A percentile compares a stretch with the other conserved stretches of the same genome.
Evolutionary conservation across 2,113 vertebrate species (phyloP).

Genomic region (Struthidea cinerea): DNA sequence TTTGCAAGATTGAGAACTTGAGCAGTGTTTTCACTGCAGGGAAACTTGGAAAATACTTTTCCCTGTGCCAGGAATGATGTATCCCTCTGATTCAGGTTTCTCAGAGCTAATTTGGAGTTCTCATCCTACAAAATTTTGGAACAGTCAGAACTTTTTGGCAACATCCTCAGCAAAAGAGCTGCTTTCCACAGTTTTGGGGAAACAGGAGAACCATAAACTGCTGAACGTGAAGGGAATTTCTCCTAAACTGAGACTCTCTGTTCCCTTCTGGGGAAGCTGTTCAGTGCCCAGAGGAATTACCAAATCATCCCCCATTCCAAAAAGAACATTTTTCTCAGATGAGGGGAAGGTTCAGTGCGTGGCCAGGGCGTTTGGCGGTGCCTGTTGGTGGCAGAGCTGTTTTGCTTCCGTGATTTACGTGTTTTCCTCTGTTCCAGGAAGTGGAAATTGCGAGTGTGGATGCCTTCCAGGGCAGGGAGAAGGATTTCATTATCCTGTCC

Average conservation of each 20-base stretch:
- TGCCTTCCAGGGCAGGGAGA: slow-evolving; percentile 96
- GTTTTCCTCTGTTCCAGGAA: slow-evolving; percentile 75
- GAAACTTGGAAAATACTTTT: neutral
- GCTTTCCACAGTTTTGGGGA: neutral
- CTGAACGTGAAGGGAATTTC: neutral
- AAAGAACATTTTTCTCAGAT: neutral
- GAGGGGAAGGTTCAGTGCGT: neutral
- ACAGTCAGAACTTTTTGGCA: neutral
- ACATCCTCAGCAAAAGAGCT: neutral
- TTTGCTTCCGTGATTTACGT: neutral
- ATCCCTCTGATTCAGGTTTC: neutral
- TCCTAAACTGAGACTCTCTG: neutral
- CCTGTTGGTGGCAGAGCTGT: neutral
- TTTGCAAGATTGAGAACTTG: neutral
- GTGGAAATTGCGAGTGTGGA: slow-evolving; percentile 98
- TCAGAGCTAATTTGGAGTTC: neutral
- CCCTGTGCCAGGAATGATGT: slow-evolving; percentile 28
- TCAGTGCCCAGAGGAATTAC: neutral
- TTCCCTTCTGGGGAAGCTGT: neutral
- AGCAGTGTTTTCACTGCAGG: neutral
- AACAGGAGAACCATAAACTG: neutral
- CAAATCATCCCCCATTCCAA: neutral
- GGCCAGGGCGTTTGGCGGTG: neutral
- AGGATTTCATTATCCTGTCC: slow-evolving; percentile 98
- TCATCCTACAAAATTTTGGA: neutral